Evolutionary conservation across 2,797 vertebrate genomes (phyloP).

Genomic region (Phataginus tricuspis): DNA sequence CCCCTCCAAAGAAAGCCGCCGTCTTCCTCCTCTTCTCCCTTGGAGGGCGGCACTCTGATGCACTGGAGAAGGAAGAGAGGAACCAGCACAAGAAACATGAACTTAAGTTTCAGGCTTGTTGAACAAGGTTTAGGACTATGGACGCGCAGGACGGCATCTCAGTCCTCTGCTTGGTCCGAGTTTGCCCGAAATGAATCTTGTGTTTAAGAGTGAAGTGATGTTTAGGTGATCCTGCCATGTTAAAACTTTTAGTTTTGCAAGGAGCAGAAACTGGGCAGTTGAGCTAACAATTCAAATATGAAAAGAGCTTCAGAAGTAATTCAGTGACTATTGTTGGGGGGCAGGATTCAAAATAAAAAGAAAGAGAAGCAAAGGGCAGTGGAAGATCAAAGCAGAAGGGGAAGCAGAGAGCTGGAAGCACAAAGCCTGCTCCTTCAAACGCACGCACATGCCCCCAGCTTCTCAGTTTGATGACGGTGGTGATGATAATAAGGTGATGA

Average conservation of each 20-base stretch:
- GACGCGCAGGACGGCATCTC: not conserved
- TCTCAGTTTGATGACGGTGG: not conserved
- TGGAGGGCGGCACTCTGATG: not conserved
- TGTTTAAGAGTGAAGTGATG: not conserved
- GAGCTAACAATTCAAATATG: not conserved
- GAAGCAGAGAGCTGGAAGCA: not conserved
- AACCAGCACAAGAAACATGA: not conserved
- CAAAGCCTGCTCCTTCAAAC: rapidly evolving
- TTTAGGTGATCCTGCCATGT: not conserved
- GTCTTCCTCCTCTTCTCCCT: not conserved
- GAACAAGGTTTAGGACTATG: not conserved
- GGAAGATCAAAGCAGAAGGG: not conserved
- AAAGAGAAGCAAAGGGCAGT: not conserved
- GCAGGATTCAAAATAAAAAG: not conserved
- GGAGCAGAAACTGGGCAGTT: not conserved
- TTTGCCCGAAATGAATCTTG: not conserved
- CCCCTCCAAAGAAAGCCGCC: not conserved
- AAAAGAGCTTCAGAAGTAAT: not conserved
- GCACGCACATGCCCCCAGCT: not conserved
- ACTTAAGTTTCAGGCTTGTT: not conserved
- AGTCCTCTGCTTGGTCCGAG: not conserved
- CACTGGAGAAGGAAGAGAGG: not conserved
- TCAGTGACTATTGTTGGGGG: not conserved
- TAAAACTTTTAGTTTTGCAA: not conserved
- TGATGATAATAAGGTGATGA: not conserved